phyloP scores from a whole-genome alignment of 1,140 invertebrate genomes.

The Pachyrhynchus sulphureomaculatus region DNA sequence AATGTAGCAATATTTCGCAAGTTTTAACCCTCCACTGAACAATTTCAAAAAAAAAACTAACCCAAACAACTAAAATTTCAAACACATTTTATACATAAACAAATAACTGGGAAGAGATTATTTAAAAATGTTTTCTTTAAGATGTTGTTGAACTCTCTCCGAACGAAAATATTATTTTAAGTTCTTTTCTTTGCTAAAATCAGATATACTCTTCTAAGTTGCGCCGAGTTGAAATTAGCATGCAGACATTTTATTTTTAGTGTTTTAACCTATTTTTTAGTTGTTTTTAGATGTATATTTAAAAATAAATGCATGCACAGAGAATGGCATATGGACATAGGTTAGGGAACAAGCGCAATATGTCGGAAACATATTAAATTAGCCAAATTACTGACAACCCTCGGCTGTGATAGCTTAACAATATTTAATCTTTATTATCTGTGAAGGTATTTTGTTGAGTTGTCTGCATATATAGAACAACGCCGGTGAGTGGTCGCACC shows the following conservation, averaged over 20 bases:
- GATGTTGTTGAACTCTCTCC: slow-evolving; percentile 22
- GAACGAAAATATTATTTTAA: slow-evolving; percentile 25
- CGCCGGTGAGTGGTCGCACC: no score
- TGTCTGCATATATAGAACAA: no score
- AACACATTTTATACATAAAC: background rate
- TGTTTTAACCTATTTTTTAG: slow-evolving; percentile 19
- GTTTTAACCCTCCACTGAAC: no score
- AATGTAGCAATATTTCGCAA: no score
- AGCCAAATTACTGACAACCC: no score
- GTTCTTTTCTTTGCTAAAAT: slow-evolving; percentile 24
- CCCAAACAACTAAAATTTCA: background rate
- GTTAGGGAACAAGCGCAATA: no score
- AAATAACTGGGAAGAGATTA: background rate
- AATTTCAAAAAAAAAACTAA: no score
- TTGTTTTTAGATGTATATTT: background rate
- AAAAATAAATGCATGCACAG: background rate
- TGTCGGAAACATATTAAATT: no score
- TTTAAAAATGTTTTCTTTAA: slow-evolving; percentile 22
- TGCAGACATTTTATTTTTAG: slow-evolving; percentile 19
- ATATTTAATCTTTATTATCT: no score
- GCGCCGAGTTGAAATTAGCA: slow-evolving; percentile 8
- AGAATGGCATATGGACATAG: no score
- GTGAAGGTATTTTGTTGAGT: no score
- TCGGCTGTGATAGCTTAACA: no score
- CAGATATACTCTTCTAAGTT: slow-evolving; percentile 18